Base-by-base conservation (phyloP, 1,140 invertebrate genomes). In the Gerris buenoi region DNA sequence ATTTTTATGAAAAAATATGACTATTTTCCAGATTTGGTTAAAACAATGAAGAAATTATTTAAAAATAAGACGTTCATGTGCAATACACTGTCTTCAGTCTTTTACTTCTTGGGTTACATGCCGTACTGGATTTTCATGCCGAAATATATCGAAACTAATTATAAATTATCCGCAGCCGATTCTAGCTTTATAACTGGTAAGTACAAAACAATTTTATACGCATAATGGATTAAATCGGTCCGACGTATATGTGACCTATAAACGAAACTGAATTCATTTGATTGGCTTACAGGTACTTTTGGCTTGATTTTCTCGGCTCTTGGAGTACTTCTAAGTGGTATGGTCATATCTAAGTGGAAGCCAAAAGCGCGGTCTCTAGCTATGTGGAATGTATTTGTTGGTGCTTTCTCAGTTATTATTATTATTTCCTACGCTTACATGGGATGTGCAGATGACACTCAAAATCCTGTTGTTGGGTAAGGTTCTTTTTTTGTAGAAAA, bases 221-320 rank as follows among this genome's bases (percentile, higher is more conserved):
- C n/a, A n/a, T n/a, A n/a, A n/a, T n/a, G n/a, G n/a, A n/a, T n/a
- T n/a, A n/a, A n/a, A n/a, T n/a, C n/a, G n/a, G n/a, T n/a, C n/a
- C n/a, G n/a, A n/a, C n/a, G n/a, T n/a, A n/a, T n/a, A n/a, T n/a
- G n/a, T n/a, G n/a, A n/a, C n/a, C n/a, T n/a, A n/a, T n/a, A n/a
- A n/a, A n/a, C n/a, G n/a, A n/a, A n/a, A n/a, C n/a, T n/a, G n/a
- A n/a, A n/a, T n/a, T n/a, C n/a, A n/a, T n/a, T n/a, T n/a, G n/a
- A 46, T 46, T 46, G 5, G 33, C 33, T 56, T 65, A 29, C 67
- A 73, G 73, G 71, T 33, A 74, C 83, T 3, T 75, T 87, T 1
- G 83, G 83, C 67, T 83, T 88, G 1, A 75, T 87, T 0, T 76
- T 87, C 1, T 81, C 84, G 68, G 82, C 82, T 0, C 68, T 85